Evolutionary conservation across 37 sponge, comb jelly and placozoan genomes (phyloP).

Genomic region (Axinella damicornis): DNA sequence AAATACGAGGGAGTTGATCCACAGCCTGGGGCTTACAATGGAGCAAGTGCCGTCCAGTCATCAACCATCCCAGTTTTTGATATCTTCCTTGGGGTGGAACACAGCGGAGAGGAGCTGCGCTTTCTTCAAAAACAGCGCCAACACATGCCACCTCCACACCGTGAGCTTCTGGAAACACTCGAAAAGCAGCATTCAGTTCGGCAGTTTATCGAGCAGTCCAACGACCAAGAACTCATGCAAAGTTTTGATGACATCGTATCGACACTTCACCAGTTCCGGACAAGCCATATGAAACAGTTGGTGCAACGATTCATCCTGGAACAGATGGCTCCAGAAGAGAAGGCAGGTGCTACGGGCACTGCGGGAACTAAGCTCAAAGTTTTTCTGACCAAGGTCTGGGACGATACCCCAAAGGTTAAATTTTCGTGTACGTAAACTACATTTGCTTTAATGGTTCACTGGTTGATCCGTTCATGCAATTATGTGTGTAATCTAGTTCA

Average conservation of each 20-base stretch:
- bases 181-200: constrained; percentile 43
- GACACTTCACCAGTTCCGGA: constrained; percentile 53
- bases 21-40: constrained; percentile 35
- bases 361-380: no score
- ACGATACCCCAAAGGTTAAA: no score
- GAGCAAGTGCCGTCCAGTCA: constrained; percentile 80
- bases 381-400: no score
- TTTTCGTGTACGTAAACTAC: no score
- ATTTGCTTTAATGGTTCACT: no score
- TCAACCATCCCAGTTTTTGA: constrained; percentile 58
- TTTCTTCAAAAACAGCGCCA: constrained; percentile 53
- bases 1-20: constrained; percentile 71
- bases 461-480: no score
- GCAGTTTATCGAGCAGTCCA: constrained; percentile 35
- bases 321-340: constrained; percentile 10
- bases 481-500: neutral
- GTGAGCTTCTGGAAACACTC: constrained; percentile 59
- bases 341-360: no score
- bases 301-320: constrained; percentile 61
- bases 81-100: constrained; percentile 52
- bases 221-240: constrained; percentile 6
- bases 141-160: constrained; percentile 71
- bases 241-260: constrained; percentile 49
- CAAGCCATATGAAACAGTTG: constrained; percentile 51
- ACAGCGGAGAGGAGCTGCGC: constrained; percentile 3